phyloP scores from a whole-genome alignment of 1,140 invertebrate species.

The Metaphire vulgaris region DNA sequence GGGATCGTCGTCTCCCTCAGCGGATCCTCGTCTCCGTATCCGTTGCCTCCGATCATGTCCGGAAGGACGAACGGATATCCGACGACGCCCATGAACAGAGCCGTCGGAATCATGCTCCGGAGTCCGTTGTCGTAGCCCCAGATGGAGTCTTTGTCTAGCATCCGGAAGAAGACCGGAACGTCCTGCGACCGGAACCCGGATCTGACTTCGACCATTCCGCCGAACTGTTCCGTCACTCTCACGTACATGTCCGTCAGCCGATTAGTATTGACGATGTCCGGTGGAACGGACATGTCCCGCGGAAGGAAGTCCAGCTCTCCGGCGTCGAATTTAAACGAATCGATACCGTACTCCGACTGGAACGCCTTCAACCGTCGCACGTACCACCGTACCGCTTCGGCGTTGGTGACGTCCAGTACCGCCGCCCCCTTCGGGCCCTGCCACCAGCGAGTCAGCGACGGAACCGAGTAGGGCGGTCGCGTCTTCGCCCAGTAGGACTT shows the following conservation, averaged over 20 bases:
- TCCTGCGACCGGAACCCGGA: constrained; percentile 71
- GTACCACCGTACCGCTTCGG: constrained; percentile 65
- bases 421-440: constrained; percentile 42
- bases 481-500: constrained; percentile 9
- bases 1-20: constrained; percentile 49
- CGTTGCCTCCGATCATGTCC: constrained; percentile 88
- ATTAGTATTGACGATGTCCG: constrained; percentile 3
- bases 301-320: constrained; percentile 79
- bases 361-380: constrained; percentile 57
- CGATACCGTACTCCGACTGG: constrained; percentile 60
- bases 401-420: constrained; percentile 59
- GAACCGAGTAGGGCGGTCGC: not conserved
- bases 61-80: constrained; percentile 79
- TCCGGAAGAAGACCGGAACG: constrained; percentile 72
- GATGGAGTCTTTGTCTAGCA: constrained; percentile 76
- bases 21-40: constrained; percentile 43
- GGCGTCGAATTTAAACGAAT: constrained; percentile 83
- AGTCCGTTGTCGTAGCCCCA: constrained; percentile 77
- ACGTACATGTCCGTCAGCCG: constrained; percentile 53
- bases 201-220: constrained; percentile 63
- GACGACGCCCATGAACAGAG: constrained; percentile 71
- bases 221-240: constrained; percentile 45
- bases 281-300: constrained; percentile 56
- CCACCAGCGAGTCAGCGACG: constrained; percentile 23
- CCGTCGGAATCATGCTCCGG: constrained; percentile 71